Evolutionary conservation across 2,113 vertebrate genomes (phyloP).

Genomic region (Lutjanus erythropterus): DNA sequence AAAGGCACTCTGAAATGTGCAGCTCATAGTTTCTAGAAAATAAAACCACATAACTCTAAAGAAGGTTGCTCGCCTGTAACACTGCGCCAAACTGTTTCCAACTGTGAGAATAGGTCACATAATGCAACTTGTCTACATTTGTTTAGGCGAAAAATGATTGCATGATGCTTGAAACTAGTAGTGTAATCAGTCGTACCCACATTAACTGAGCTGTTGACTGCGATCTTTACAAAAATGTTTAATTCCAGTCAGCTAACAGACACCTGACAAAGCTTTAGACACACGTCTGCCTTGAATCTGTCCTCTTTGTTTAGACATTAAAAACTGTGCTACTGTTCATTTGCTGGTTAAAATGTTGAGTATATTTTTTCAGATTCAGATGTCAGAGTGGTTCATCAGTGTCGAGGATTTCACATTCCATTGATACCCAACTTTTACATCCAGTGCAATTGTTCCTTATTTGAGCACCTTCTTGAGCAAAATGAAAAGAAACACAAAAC

Average conservation of each 20-base stretch:
- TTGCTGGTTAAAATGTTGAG: conserved; percentile 64
- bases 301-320: conserved; percentile 25
- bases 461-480: conserved; percentile 76
- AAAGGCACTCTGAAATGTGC: conserved; percentile 83
- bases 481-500: conserved; percentile 68
- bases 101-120: conserved; percentile 26
- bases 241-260: conserved; percentile 27
- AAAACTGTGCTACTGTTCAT: conserved; percentile 69
- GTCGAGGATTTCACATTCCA: conserved; percentile 74
- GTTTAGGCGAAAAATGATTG: conserved; percentile 21
- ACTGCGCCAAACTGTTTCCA: not conserved
- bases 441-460: conserved; percentile 80
- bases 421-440: conserved; percentile 68
- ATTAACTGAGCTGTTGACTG: not conserved
- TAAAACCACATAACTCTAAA: conserved; percentile 33
- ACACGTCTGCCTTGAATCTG: conserved; percentile 38
- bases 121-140: conserved; percentile 11
- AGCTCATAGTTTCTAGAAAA: conserved; percentile 71
- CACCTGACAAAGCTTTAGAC: not conserved
- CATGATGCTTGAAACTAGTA: conserved; percentile 18
- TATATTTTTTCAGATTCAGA: conserved; percentile 61
- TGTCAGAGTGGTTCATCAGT: conserved; percentile 74
- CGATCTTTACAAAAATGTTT: conserved; percentile 16
- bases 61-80: conserved; percentile 40
- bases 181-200: not conserved